Evolutionary conservation across 2,113 vertebrate genomes (phyloP), one percentile per base, ranked within the genome.

Genomic region (Tenrec ecaudatus): DNA sequence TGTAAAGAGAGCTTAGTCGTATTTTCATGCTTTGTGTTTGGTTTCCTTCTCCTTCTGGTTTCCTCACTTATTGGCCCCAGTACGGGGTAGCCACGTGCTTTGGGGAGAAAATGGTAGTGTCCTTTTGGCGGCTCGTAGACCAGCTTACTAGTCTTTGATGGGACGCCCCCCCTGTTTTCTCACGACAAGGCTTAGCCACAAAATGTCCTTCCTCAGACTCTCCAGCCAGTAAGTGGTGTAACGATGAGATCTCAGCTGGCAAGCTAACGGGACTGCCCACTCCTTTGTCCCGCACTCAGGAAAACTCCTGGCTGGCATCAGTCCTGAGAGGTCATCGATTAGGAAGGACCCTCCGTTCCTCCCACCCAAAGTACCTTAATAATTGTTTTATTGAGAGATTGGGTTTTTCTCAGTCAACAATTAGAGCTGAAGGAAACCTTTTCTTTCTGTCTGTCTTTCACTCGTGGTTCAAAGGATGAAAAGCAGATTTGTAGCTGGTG

Each of bases 191-290:
- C 64, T 10, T 53, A 84, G 43, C 91, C 84, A 89, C 89, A 91
- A 84, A 43, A 64, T 89, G 85, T 96, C 87, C 91, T 97, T 97
- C 83, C 86, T 93, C 83, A 92, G 79, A 90, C 88, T 85, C 14
- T 47, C 88, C 31, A 14, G 25, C 53, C 29, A 20, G 8, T 73
- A 47, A 73, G 38, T 3, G 14, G n/a, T 62, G n/a, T 0, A 1
- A 36, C 17, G 57, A 53, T 60, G 53, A 33, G 20, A 15, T 19
- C 25, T 29, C 1, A 31, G 15, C 25, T 15, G 66, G 29, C 5
- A 36, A 76, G 10, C 10, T 19, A 79, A 64, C 64, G 69, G 77
- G 68, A 7, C 20, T 68, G 66, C 25, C 2, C 6, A 6, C 27
- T 4, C 43, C 62, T 86, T 78, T 79, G 69, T 81, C n/a, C 31